A percentile compares a stretch with the other conserved stretches of the same genome.
These are phyloP conservation scores for Drosophila paramelanica DNA, from an alignment of 2,888 invertebrate genomes.

Conservation along the genomic window DNA sequence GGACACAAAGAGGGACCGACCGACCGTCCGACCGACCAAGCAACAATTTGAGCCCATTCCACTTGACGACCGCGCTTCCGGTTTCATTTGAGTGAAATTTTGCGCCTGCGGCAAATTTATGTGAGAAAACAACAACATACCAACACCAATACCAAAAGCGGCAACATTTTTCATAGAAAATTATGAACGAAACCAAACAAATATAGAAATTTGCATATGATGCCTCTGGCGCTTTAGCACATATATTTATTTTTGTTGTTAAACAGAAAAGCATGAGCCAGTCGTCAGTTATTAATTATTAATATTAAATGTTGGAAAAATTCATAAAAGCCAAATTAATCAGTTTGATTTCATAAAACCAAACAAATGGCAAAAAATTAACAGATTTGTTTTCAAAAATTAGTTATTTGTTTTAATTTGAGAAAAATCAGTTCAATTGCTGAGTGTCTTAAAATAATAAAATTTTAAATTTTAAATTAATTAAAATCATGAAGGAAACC, in stretches of 20 bases:
- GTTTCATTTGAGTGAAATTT: slow-evolving; percentile 81
- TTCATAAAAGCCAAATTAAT: slow-evolving; percentile 66
- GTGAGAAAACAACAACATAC: slow-evolving; percentile 66
- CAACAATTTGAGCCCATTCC: slow-evolving; percentile 66
- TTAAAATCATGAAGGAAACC: slow-evolving; percentile 7
- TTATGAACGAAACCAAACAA: slow-evolving; percentile 63
- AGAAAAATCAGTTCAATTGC: slow-evolving; percentile 29
- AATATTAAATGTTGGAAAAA: slow-evolving; percentile 66
- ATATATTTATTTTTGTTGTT: slow-evolving; percentile 35
- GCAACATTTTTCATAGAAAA: slow-evolving; percentile 75
- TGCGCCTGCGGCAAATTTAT: slow-evolving; percentile 77
- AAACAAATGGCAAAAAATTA: slow-evolving; percentile 52
- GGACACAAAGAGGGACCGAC: not conserved
- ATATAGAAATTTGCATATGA: slow-evolving; percentile 65
- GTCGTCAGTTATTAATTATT: slow-evolving; percentile 60
- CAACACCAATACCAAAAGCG: slow-evolving; percentile 21
- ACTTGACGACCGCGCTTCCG: slow-evolving; percentile 75
- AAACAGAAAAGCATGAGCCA: slow-evolving; percentile 41
- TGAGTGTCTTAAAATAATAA: slow-evolving; percentile 12
- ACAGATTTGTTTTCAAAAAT: slow-evolving; percentile 49
- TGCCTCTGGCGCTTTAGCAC: slow-evolving; percentile 65
- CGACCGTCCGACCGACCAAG: slow-evolving; percentile 26
- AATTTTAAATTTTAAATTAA: not conserved
- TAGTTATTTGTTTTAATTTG: slow-evolving; percentile 40
- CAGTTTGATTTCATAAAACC: slow-evolving; percentile 52